These are phyloP conservation scores for Iphiclides podalirius DNA, from an alignment of 2,888 invertebrate genomes.

Conservation along the genomic window DNA sequence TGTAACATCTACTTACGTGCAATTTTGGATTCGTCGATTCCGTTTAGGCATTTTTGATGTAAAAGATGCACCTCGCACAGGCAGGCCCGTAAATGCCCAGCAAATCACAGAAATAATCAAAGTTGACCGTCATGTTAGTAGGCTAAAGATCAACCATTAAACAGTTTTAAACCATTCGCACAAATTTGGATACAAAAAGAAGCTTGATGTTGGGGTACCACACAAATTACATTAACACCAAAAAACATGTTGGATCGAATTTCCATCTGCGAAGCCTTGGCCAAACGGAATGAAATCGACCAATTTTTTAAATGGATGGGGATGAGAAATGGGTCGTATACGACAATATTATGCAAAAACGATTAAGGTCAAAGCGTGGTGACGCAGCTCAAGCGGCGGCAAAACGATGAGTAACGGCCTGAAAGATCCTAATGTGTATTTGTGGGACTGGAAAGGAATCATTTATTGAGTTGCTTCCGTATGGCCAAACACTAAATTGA, in stretches of 20 bases:
- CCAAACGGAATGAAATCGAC: neutral
- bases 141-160: neutral
- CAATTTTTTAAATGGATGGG: neutral
- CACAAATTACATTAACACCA: no score
- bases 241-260: neutral
- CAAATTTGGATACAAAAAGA: neutral
- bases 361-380: neutral
- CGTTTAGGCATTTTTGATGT: neutral
- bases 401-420: neutral
- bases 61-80: conserved; percentile 7
- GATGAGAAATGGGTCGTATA: neutral
- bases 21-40: neutral
- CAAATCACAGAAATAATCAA: neutral
- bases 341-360: neutral
- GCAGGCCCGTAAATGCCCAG: conserved; percentile 4
- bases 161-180: neutral
- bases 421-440: neutral
- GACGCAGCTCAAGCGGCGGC: neutral
- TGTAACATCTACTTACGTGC: neutral
- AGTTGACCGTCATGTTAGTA: neutral
- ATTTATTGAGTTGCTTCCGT: conserved; percentile 10
- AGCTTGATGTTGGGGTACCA: no score
- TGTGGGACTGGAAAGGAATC: conserved; percentile 3
- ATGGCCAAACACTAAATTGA: conserved; percentile 6
- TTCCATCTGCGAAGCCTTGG: neutral